Evolutionary conservation across 2,113 vertebrate genomes (phyloP).

Genomic region (Nothocercus julius): DNA sequence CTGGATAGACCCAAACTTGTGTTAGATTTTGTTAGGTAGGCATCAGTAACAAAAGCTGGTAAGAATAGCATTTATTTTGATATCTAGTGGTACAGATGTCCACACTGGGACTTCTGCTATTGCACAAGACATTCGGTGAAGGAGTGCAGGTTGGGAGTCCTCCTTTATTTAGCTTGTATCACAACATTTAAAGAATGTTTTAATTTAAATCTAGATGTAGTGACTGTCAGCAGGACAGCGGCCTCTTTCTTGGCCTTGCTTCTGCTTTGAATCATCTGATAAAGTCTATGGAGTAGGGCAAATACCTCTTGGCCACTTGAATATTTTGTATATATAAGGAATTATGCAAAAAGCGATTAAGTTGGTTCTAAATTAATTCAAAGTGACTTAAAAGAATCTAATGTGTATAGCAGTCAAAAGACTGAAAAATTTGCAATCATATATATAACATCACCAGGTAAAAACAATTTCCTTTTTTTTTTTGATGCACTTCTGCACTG

Average conservation of each 20-base stretch:
- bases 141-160: fast-evolving
- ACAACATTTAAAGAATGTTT: neutral
- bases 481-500: neutral
- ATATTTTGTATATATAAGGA: neutral
- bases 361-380: neutral
- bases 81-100: fast-evolving
- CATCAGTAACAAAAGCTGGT: neutral
- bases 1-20: neutral
- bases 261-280: neutral
- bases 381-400: neutral
- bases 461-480: neutral
- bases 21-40: too few species aligned
- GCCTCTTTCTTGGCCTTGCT: neutral
- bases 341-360: neutral
- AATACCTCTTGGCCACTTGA: neutral
- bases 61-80: neutral
- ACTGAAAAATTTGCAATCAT: neutral
- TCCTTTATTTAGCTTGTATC: neutral
- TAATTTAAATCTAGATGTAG: neutral
- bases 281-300: neutral
- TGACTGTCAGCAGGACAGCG: neutral
- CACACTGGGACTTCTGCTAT: fast-evolving
- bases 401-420: neutral
- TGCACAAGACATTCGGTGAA: neutral
- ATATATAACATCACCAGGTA: neutral